phyloP scores from a whole-genome alignment of 2,797 vertebrate species.

The Pyrocephalus nanus region DNA sequence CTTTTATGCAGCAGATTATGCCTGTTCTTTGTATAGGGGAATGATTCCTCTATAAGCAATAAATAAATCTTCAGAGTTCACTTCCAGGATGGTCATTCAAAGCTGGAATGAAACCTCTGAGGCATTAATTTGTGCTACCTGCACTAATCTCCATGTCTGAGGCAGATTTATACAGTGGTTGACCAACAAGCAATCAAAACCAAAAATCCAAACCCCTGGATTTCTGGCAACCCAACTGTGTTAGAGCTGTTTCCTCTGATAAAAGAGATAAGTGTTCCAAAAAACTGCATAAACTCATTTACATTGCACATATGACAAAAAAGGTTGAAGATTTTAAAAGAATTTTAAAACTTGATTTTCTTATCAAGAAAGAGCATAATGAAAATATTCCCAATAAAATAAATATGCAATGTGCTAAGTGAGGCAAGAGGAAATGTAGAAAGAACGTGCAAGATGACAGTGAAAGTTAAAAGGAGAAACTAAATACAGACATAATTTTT shows the following conservation, averaged over 20 bases:
- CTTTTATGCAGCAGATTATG: background rate
- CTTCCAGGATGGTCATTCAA: background rate
- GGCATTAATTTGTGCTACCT: background rate
- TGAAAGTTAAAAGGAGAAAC: background rate
- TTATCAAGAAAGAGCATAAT: background rate
- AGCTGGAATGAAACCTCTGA: background rate
- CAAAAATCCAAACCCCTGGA: fast-evolving
- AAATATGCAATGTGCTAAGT: background rate
- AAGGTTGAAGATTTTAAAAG: background rate
- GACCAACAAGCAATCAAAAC: background rate
- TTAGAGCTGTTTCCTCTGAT: background rate
- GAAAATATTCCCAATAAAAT: background rate
- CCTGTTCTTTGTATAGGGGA: background rate
- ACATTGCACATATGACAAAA: background rate
- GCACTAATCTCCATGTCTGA: background rate
- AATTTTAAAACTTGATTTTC: background rate
- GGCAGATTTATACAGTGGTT: background rate
- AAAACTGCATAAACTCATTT: background rate
- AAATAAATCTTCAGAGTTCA: background rate
- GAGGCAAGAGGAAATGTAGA: background rate
- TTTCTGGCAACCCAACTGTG: background rate
- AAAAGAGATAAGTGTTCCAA: background rate
- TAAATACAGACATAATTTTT: background rate
- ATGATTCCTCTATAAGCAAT: background rate
- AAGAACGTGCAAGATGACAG: background rate